A percentile compares a stretch with the other conserved stretches of the same genome.
These are phyloP conservation scores for Eugnorisma glareosa DNA, from an alignment of 2,888 invertebrate species.

Conservation along the genomic window DNA sequence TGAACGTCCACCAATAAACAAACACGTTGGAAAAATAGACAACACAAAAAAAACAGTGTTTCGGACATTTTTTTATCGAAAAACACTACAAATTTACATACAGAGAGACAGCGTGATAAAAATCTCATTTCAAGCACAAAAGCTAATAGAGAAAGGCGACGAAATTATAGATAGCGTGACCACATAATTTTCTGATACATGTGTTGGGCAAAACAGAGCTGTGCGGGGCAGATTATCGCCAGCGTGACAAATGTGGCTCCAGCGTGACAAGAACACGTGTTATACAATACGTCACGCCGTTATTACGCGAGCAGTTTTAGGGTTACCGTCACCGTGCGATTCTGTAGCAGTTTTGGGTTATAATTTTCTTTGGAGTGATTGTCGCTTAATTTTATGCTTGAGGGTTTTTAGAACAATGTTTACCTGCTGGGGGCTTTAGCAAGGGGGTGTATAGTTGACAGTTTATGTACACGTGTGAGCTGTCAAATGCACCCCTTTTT, in stretches of 20 bases:
- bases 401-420: slow-evolving; percentile 9
- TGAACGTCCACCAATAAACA: slow-evolving; percentile 45
- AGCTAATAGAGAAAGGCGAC: slow-evolving; percentile 33
- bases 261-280: slow-evolving; percentile 69
- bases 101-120: slow-evolving; percentile 56
- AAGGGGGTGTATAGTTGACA: slow-evolving; percentile 20
- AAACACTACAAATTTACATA: slow-evolving; percentile 53
- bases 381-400: slow-evolving; percentile 47
- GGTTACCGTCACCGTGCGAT: slow-evolving; percentile 56
- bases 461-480: slow-evolving; percentile 6
- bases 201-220: slow-evolving; percentile 61
- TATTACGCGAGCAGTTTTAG: slow-evolving; percentile 63
- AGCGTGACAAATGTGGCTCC: slow-evolving; percentile 68
- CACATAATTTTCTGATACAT: slow-evolving; percentile 58
- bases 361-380: slow-evolving; percentile 57
- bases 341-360: slow-evolving; percentile 55
- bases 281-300: slow-evolving; percentile 65
- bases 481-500: slow-evolving; percentile 28
- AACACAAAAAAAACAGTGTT: slow-evolving; percentile 31
- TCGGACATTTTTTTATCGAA: slow-evolving; percentile 34
- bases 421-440: slow-evolving; percentile 18
- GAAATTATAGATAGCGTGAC: slow-evolving; percentile 58
- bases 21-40: slow-evolving; percentile 37
- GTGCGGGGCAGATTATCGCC: slow-evolving; percentile 63
- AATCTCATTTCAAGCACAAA: slow-evolving; percentile 61